Evolutionary conservation across 1,140 invertebrate genomes (phyloP).

Genomic region (Caenorhabditis latens): DNA sequence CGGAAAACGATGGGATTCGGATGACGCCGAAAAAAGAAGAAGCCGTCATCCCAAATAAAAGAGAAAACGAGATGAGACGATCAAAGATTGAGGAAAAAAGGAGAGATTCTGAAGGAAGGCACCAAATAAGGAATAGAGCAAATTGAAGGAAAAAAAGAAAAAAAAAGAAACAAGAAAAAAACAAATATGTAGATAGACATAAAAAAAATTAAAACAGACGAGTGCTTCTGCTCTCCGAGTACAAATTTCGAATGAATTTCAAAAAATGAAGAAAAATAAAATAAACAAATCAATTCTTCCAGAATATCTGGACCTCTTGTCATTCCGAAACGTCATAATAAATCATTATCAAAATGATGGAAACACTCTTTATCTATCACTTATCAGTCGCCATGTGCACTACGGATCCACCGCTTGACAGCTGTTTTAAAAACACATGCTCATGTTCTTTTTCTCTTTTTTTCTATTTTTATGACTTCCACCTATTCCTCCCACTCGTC

Average conservation of each 20-base stretch:
- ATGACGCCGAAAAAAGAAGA: constrained; percentile 11
- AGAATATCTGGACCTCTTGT: no score
- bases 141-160: background rate
- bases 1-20: background rate
- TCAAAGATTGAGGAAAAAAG: constrained; percentile 14
- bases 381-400: background rate
- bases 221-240: no score
- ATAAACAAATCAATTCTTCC: no score
- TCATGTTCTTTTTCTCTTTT: background rate
- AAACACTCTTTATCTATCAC: background rate
- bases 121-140: background rate
- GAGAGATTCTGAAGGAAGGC: background rate
- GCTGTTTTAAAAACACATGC: constrained; percentile 49
- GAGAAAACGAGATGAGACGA: constrained; percentile 14
- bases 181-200: no score
- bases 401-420: background rate
- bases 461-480: constrained; percentile 20
- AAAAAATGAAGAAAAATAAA: no score
- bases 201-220: no score
- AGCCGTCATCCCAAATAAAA: background rate
- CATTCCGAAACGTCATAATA: background rate
- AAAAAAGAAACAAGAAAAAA: background rate
- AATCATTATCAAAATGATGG: constrained; percentile 1
- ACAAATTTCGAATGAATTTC: no score
- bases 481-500: constrained; percentile 20